phyloP scores from a whole-genome alignment of 2,888 invertebrate species.

The Acrocyrtus sp. region DNA sequence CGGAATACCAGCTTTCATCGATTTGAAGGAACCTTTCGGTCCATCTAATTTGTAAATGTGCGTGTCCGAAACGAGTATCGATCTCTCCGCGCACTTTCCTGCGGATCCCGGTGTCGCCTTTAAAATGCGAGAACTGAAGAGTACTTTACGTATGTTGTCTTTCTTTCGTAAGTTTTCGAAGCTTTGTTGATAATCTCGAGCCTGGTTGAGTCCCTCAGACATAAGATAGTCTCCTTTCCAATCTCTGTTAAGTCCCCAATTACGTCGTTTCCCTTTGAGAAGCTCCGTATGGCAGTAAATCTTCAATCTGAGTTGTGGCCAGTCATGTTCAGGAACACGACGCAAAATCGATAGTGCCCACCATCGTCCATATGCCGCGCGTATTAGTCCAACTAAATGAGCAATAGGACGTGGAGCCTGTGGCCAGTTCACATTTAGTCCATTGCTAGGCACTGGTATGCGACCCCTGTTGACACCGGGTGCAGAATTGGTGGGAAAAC shows the following conservation, averaged over 20 bases:
- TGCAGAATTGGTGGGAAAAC: conserved; percentile 55
- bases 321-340: conserved; percentile 82
- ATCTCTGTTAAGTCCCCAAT: conserved; percentile 81
- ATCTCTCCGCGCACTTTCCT: conserved; percentile 77
- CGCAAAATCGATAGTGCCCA: conserved; percentile 86
- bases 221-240: conserved; percentile 89
- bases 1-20: conserved; percentile 85
- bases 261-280: conserved; percentile 72
- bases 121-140: conserved; percentile 76
- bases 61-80: conserved; percentile 86
- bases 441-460: conserved; percentile 57
- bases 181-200: conserved; percentile 74
- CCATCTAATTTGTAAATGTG: conserved; percentile 89
- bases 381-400: conserved; percentile 73
- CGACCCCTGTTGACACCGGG: conserved; percentile 45
- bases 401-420: conserved; percentile 64
- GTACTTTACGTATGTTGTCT: conserved; percentile 73
- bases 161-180: conserved; percentile 76
- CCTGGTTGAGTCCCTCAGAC: conserved; percentile 74
- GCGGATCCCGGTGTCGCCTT: conserved; percentile 72
- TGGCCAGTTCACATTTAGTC: conserved; percentile 61
- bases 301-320: conserved; percentile 87
- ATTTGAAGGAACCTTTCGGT: conserved; percentile 78
- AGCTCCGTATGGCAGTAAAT: conserved; percentile 65
- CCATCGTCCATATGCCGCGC: conserved; percentile 81